A percentile compares a stretch with the other conserved stretches of the same genome.
These are phyloP conservation scores for Escarpia spicata DNA, from an alignment of 2,888 invertebrate genomes.

Conservation along the genomic window DNA sequence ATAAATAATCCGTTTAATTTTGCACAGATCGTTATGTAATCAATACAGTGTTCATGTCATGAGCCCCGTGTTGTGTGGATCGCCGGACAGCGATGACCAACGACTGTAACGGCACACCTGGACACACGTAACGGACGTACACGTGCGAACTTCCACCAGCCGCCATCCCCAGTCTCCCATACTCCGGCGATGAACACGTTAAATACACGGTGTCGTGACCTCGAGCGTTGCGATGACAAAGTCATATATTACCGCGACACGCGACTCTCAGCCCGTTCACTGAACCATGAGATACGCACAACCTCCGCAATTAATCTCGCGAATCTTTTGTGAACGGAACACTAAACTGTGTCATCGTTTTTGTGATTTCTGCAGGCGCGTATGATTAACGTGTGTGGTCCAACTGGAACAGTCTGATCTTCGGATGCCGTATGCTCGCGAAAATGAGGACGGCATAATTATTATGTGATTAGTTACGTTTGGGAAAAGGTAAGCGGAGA, in stretches of 20 bases:
- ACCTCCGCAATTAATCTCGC: neutral
- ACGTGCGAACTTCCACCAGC: too few species aligned
- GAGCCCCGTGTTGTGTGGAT: too few species aligned
- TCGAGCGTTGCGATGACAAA: neutral
- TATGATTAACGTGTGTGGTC: neutral
- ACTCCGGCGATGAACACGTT: too few species aligned
- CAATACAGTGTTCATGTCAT: too few species aligned
- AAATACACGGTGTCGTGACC: neutral
- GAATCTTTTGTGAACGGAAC: neutral
- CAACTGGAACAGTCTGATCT: neutral
- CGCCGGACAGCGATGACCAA: too few species aligned
- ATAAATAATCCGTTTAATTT: too few species aligned
- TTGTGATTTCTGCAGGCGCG: neutral
- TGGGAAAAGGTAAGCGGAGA: neutral
- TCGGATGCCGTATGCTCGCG: neutral
- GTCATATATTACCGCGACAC: neutral
- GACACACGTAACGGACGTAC: too few species aligned
- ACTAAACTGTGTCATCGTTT: neutral
- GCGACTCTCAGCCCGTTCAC: neutral
- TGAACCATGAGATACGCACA: neutral
- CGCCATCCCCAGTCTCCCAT: too few species aligned
- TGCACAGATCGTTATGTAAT: too few species aligned
- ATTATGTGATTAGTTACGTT: neutral
- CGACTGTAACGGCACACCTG: too few species aligned
- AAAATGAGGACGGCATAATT: neutral